Base-by-base conservation (phyloP, 2,113 vertebrate genomes). In the Chrysemys picta region DNA sequence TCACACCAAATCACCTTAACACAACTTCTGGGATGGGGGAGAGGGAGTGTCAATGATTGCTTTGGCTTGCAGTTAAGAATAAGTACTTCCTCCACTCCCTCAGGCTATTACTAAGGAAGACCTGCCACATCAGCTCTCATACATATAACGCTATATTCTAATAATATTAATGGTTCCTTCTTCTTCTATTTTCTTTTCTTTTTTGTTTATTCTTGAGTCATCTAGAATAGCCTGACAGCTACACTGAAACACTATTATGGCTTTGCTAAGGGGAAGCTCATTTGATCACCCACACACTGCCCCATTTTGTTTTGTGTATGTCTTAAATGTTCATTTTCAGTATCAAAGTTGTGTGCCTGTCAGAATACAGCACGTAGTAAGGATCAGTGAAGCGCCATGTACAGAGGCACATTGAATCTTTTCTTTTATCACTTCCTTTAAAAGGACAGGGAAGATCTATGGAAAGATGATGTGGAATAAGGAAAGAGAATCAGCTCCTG, bases 81-180 rank as follows among this genome's bases (percentile, higher is more conserved):
- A 96, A 96, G 93, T 85, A 90, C 92, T 97, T 96, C 95, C 95
- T 89, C 94, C 22, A 24, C 10, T 45, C 38, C 5, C 24, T 76
- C 16, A 21, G 62, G 35, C 16, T 69, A 69, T 69, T 69, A n/a
- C 31, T n/a, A n/a, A n/a, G 92, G n/a, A 86, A 96, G 92, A 25
- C 47, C 69, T 92, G 91, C 83, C 85, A 79, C 82, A 94, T 92
- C 92, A 95, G 54, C 75, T 95, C 81, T 75, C 81, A 85, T 82
- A 54, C 87, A 94, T 95, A 93, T 87, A 83, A 95, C 93, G 85
- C 88, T 92, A 91, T 86, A 89, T 96, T 95, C 96, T 95, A 97
- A 95, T 96, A 93, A 89, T 89, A 69, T 90, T 95, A 85, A 91
- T 96, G 95, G 94, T 91, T 31, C 27, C 78, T 85, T 82, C 83